These are phyloP conservation scores for Drosophila dives DNA, from an alignment of 2,888 invertebrate genomes.

Conservation along the genomic window DNA sequence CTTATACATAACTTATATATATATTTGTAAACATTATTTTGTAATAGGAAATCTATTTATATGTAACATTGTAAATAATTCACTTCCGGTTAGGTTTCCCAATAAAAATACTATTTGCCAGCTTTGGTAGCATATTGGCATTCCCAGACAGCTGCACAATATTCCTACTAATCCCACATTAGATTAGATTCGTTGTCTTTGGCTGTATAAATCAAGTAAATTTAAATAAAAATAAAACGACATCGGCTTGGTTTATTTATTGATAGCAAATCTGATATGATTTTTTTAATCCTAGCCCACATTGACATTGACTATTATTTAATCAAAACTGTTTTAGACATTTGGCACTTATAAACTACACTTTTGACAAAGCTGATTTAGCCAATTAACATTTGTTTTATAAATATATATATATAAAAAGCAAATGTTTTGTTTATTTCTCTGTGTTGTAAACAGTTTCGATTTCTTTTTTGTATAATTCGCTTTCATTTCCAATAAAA, in stretches of 20 bases:
- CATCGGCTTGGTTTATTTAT: conserved; percentile 44
- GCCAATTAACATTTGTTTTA: no score
- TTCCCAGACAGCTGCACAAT: conserved; percentile 5
- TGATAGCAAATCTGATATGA: conserved; percentile 47
- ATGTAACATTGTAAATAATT: background rate
- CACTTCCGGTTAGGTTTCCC: background rate
- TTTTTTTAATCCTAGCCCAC: conserved; percentile 54
- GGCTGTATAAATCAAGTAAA: conserved; percentile 35
- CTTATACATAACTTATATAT: no score
- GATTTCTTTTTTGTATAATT: no score
- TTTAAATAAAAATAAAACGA: no score
- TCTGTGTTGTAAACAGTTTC: no score
- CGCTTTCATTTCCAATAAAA: no score
- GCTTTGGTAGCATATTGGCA: conserved; percentile 13
- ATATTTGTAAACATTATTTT: no score
- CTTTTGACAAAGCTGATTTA: no score
- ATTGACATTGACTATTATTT: conserved; percentile 3
- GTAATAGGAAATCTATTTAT: no score
- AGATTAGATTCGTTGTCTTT: no score
- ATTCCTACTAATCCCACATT: conserved; percentile 27
- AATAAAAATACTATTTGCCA: background rate
- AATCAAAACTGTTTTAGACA: background rate
- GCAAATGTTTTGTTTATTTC: no score
- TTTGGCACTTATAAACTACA: background rate
- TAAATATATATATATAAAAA: no score